These are phyloP conservation scores for cat (Felis catus) DNA, from an alignment of 2,113 vertebrate species.

Conservation along the genomic window DNA sequence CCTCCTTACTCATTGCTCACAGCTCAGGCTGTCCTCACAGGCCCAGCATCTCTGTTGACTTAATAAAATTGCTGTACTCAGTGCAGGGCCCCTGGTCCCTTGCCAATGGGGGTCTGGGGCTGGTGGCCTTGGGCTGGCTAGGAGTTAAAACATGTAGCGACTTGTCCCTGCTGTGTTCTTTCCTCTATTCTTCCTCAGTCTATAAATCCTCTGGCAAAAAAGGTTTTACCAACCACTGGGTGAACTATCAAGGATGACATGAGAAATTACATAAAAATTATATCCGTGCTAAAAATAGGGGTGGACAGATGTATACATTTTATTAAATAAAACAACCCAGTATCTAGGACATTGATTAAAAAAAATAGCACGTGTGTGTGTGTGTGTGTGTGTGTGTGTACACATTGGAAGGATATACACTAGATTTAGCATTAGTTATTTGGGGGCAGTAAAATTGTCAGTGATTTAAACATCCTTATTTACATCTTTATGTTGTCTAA, in stretches of 20 bases:
- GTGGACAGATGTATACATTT: background rate
- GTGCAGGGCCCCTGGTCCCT: too few species aligned
- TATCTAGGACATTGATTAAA: background rate
- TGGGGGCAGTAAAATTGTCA: background rate
- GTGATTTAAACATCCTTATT: background rate
- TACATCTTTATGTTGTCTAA: background rate
- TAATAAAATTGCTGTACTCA: background rate
- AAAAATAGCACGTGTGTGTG: background rate
- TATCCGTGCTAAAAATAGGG: background rate
- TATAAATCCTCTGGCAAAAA: background rate
- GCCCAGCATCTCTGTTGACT: background rate
- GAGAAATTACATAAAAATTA: background rate
- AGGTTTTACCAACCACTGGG: background rate
- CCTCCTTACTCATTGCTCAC: background rate
- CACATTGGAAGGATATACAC: background rate
- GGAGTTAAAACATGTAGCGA: background rate
- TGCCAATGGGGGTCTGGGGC: background rate
- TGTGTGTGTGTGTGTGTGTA: background rate
- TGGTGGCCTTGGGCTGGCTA: background rate
- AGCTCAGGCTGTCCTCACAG: background rate
- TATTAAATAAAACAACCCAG: background rate
- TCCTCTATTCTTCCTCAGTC: background rate
- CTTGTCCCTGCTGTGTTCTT: background rate
- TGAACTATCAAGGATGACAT: background rate
- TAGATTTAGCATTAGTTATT: background rate